phyloP scores from a whole-genome alignment of 2,797 vertebrate species.

The Tapirus indicus region DNA sequence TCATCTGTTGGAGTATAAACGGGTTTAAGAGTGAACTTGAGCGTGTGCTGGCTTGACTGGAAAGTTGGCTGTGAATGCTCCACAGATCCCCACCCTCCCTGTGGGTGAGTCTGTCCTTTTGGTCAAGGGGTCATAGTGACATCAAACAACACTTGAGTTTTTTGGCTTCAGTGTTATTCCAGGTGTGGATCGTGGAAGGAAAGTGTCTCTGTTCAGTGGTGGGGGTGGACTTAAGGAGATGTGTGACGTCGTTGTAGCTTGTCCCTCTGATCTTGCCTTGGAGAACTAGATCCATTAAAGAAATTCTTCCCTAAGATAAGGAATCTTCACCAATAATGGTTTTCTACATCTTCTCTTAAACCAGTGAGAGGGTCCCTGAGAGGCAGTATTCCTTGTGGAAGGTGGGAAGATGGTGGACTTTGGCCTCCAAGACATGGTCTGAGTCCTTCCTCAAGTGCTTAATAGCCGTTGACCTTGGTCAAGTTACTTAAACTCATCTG shows the following conservation, averaged over 20 bases:
- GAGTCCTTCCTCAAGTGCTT: background rate
- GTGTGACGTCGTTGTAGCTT: background rate
- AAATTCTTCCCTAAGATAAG: background rate
- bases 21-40: background rate
- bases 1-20: background rate
- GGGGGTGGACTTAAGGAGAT: background rate
- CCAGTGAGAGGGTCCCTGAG: background rate
- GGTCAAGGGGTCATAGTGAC: background rate
- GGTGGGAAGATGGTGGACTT: background rate
- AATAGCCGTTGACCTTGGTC: background rate
- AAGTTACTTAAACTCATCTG: background rate
- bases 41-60: background rate
- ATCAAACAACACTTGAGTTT: background rate
- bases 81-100: background rate
- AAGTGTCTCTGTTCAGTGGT: background rate
- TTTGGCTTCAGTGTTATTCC: background rate
- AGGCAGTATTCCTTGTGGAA: background rate
- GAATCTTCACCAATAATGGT: no score
- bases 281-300: background rate
- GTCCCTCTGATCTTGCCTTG: background rate
- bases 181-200: background rate
- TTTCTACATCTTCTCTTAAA: background rate
- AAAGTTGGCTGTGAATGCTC: background rate
- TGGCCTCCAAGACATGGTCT: background rate
- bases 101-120: background rate